Percentiles rank a stretch among this genome's conserved stretches.
Conservation (phyloP, 92 coral and sea anemone species). For the Plumapathes pennacea region DNA sequence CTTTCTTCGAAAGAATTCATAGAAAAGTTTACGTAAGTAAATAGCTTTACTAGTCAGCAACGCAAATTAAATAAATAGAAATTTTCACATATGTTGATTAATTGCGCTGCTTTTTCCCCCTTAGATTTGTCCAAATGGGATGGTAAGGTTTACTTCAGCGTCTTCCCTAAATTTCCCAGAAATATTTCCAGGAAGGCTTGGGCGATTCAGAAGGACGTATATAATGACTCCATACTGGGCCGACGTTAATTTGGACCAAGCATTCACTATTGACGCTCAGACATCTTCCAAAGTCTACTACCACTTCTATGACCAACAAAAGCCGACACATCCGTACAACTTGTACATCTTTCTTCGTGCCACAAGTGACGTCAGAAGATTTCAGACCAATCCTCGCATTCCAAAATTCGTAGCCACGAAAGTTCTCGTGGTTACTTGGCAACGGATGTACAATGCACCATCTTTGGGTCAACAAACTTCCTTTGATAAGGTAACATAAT, state of each 20-base stretch:
- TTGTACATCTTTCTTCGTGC: constrained; percentile 32
- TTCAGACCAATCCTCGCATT: constrained; percentile 38
- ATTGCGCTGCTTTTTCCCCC: neutral
- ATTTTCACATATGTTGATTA: neutral
- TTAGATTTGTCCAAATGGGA: constrained; percentile 53
- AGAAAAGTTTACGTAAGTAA: constrained; percentile 39
- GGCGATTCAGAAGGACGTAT: constrained; percentile 5
- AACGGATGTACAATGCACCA: constrained; percentile 31
- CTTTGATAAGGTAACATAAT: too few relatives aligned
- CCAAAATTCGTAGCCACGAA: constrained; percentile 36
- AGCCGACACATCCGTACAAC: neutral
- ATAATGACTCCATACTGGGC: constrained; percentile 47
- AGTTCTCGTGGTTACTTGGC: constrained; percentile 61
- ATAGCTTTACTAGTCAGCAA: neutral
- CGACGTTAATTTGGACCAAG: constrained; percentile 8
- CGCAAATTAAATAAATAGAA: neutral
- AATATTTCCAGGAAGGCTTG: constrained; percentile 7
- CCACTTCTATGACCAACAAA: constrained; percentile 17
- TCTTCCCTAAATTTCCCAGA: too few relatives aligned
- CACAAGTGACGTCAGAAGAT: constrained; percentile 35
- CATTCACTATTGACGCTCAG: neutral
- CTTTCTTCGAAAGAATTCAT: constrained; percentile 27
- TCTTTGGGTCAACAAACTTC: too few relatives aligned
- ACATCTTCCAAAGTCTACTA: constrained; percentile 28
- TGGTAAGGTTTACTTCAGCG: constrained; percentile 38